Percentiles rank a stretch among this genome's conserved stretches.
Conservation (phyloP, 2,888 invertebrate genomes). For the Campoplex capitator region DNA sequence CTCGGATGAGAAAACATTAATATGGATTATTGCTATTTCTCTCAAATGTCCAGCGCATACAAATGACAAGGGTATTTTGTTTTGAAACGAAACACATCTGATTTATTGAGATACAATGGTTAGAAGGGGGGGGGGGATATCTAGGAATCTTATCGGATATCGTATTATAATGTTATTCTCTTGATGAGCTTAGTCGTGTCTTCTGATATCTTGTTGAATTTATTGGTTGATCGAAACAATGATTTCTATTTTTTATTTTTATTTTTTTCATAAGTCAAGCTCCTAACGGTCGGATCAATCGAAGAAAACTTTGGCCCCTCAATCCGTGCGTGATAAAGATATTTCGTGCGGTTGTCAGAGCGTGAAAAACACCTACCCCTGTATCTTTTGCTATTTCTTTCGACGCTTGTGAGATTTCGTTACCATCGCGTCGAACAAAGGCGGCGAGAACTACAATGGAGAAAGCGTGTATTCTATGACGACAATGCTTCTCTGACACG, state of each 20-base stretch:
- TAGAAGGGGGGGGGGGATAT: neutral
- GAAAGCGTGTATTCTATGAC: conserved; percentile 12
- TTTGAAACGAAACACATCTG: neutral
- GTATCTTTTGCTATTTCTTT: neutral
- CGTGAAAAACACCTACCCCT: conserved; percentile 28
- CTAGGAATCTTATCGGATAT: neutral
- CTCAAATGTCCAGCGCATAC: neutral
- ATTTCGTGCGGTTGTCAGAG: conserved; percentile 18
- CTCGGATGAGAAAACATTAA: neutral
- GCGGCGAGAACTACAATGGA: conserved; percentile 44
- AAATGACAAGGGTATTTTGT: neutral
- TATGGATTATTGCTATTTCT: neutral
- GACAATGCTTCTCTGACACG: conserved; percentile 45
- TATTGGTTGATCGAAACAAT: neutral
- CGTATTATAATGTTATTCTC: neutral
- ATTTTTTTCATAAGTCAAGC: neutral
- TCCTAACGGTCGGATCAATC: neutral
- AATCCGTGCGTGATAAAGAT: conserved; percentile 10
- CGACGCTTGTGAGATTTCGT: conserved; percentile 24
- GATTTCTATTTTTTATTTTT: neutral
- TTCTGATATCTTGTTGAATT: neutral
- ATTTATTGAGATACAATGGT: neutral
- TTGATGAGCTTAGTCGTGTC: neutral
- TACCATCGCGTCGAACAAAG: conserved; percentile 31
- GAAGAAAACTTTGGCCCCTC: conserved; percentile 16